These are phyloP conservation scores for Melanchra persicariae DNA, from an alignment of 2,888 invertebrate species.

Conservation along the genomic window DNA sequence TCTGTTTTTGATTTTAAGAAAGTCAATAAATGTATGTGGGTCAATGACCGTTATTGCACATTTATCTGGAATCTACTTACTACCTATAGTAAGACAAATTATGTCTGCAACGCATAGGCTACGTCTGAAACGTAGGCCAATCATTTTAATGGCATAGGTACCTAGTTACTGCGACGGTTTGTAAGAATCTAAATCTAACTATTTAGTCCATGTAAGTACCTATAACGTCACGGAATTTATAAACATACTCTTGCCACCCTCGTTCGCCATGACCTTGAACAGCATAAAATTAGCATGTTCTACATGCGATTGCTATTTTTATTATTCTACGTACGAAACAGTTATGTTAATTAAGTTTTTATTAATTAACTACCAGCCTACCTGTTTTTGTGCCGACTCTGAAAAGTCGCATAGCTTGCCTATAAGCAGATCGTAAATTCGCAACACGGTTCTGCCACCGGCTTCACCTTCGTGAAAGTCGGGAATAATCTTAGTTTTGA, in stretches of 20 bases:
- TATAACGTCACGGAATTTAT: constrained; percentile 8
- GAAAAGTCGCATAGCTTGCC: background rate
- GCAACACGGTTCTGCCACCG: too few species aligned
- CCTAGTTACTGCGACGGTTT: background rate
- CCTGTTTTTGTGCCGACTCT: background rate
- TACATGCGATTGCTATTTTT: constrained; percentile 33
- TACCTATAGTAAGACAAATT: too few species aligned
- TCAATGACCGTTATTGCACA: too few species aligned
- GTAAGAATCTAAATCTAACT: constrained; percentile 5
- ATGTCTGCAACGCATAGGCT: background rate
- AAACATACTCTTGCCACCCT: constrained; percentile 14
- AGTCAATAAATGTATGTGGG: too few species aligned
- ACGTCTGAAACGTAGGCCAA: background rate
- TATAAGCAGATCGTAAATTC: too few species aligned
- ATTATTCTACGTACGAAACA: constrained; percentile 28
- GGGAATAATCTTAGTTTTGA: too few species aligned
- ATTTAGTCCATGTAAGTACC: background rate
- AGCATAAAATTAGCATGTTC: constrained; percentile 29
- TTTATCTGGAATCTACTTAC: too few species aligned
- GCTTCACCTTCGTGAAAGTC: too few species aligned
- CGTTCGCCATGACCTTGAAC: constrained; percentile 36
- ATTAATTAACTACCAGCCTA: constrained; percentile 7
- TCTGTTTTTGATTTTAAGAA: too few species aligned
- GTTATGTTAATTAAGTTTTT: constrained; percentile 22
- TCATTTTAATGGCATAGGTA: constrained; percentile 1